phyloP scores from a whole-genome alignment of 2,113 vertebrate species.

The Rhinolophus sinicus region DNA sequence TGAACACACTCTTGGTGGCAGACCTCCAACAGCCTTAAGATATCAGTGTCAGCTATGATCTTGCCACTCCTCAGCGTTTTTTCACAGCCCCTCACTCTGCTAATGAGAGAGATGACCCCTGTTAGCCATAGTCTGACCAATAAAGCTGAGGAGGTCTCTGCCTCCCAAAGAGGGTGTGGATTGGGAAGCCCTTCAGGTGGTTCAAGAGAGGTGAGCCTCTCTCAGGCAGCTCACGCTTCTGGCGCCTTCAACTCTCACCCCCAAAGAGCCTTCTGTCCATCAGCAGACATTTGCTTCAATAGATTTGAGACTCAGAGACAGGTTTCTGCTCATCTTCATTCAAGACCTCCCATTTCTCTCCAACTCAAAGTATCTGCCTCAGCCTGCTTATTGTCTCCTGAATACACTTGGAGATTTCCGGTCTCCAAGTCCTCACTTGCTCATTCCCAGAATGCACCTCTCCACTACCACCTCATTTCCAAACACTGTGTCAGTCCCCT shows the following conservation, averaged over 20 bases:
- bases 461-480: background rate
- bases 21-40: slow-evolving; percentile 16
- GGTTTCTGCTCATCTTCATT: background rate
- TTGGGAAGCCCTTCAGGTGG: too few relatives aligned
- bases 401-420: background rate
- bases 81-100: background rate
- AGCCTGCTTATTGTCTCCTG: background rate
- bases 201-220: background rate
- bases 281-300: background rate
- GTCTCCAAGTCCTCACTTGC: background rate
- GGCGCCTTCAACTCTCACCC: background rate
- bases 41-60: background rate
- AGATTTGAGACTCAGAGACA: background rate
- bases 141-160: slow-evolving; percentile 43
- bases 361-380: background rate
- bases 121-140: slow-evolving; percentile 45
- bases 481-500: background rate
- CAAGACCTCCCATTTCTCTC: background rate
- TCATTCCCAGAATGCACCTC: background rate
- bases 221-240: background rate
- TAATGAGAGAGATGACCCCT: slow-evolving; percentile 69
- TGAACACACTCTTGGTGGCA: background rate
- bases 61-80: background rate
- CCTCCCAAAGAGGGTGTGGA: background rate
- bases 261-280: background rate